Evolutionary conservation across 1,140 invertebrate genomes (phyloP).

Genomic region (Papilio glaucus): DNA sequence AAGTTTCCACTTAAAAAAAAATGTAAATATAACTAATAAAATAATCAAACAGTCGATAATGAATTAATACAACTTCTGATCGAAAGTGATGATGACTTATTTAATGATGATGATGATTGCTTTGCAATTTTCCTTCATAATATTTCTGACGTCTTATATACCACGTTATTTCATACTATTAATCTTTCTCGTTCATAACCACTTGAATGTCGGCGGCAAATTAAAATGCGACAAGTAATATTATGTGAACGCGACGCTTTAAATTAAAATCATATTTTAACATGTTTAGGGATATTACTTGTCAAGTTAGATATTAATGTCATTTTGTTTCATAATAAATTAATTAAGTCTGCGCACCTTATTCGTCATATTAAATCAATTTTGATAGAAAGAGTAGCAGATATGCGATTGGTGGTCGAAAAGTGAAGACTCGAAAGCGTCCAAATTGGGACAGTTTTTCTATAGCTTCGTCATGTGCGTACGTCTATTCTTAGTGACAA

Average conservation of each 20-base stretch:
- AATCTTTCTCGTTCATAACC: constrained; percentile 4
- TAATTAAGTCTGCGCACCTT: too few species aligned
- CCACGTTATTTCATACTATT: background rate
- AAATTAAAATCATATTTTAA: background rate
- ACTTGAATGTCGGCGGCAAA: background rate
- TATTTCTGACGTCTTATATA: background rate
- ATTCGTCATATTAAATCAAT: too few species aligned
- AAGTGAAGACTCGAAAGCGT: too few species aligned
- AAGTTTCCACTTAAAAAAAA: too few species aligned
- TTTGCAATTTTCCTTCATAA: background rate
- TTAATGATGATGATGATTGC: constrained; percentile 1
- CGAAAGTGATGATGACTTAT: background rate
- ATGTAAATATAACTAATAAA: too few species aligned
- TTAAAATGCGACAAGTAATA: constrained; percentile 7
- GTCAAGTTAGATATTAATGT: too few species aligned
- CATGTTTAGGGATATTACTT: background rate
- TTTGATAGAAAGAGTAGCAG: too few species aligned
- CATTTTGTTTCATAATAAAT: too few species aligned
- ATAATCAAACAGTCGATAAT: background rate
- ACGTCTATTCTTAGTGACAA: too few species aligned
- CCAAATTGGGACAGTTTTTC: too few species aligned
- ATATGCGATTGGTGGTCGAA: too few species aligned
- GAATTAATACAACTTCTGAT: background rate
- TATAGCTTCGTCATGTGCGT: too few species aligned
- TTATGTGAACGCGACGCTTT: background rate